Evolutionary conservation across 1,140 invertebrate genomes (phyloP).

Genomic region (Meloidogyne hapla): DNA sequence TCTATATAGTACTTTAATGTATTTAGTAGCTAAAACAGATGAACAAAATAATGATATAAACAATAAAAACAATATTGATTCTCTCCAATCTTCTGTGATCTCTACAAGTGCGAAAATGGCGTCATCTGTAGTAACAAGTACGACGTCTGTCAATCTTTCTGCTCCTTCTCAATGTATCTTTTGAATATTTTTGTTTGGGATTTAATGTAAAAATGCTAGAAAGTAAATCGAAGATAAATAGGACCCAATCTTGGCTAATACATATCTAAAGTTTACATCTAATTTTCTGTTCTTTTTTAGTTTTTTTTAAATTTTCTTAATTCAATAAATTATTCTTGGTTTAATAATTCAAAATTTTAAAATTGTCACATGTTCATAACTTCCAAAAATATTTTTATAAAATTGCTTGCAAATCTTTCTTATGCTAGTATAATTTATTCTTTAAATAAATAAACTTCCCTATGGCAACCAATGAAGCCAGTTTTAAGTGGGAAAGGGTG

Average conservation of each 20-base stretch:
- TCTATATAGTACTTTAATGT: background rate
- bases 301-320: too few relatives aligned
- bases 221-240: too few relatives aligned
- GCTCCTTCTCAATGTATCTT: background rate
- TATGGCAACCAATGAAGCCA: background rate
- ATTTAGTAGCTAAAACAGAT: background rate
- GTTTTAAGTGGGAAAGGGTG: background rate
- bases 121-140: background rate
- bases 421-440: background rate
- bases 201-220: too few relatives aligned
- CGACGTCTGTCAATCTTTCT: background rate
- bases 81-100: background rate
- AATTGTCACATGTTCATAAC: background rate
- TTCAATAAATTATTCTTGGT: too few relatives aligned
- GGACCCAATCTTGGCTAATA: too few relatives aligned
- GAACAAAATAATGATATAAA: background rate
- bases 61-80: background rate
- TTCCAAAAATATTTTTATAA: conserved; percentile 1
- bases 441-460: background rate
- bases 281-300: too few relatives aligned
- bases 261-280: too few relatives aligned
- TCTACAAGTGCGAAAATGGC: background rate
- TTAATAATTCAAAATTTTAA: too few relatives aligned
- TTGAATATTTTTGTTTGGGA: background rate
- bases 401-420: background rate